phyloP scores from a whole-genome alignment of 2,888 invertebrate species.

The Steromphala cineraria region DNA sequence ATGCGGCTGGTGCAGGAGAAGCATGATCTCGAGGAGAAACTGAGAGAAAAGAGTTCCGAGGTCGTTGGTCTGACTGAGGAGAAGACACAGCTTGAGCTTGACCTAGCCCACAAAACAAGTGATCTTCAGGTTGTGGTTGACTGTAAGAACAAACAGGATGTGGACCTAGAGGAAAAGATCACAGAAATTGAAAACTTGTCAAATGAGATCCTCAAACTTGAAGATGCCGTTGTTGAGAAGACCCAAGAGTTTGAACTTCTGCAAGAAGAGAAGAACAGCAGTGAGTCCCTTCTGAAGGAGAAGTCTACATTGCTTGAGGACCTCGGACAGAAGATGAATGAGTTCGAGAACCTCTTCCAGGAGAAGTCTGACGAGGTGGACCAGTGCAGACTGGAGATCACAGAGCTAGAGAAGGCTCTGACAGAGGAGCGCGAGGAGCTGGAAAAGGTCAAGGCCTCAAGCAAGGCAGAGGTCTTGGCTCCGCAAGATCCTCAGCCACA shows the following conservation, averaged over 20 bases:
- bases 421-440: conserved; percentile 1
- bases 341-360: conserved; percentile 30
- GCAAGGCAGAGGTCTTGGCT: not conserved
- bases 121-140: not conserved
- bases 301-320: conserved; percentile 17
- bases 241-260: not conserved
- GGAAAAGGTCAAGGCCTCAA: not conserved
- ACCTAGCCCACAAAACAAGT: not conserved
- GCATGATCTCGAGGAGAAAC: not conserved
- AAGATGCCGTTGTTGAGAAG: not conserved
- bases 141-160: conserved; percentile 17
- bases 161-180: conserved; percentile 23
- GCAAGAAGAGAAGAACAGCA: conserved; percentile 19
- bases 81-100: not conserved
- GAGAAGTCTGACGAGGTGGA: conserved; percentile 42
- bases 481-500: conserved; percentile 5
- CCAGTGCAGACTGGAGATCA: not conserved
- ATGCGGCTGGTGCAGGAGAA: not conserved
- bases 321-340: not conserved
- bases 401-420: conserved; percentile 17
- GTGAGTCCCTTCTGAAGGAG: not conserved
- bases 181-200: conserved; percentile 3
- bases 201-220: not conserved
- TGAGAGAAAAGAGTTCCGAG: not conserved
- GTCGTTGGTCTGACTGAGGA: not conserved